Base-by-base conservation (phyloP, 1,140 invertebrate genomes). In the Hypothenemus hampei region DNA sequence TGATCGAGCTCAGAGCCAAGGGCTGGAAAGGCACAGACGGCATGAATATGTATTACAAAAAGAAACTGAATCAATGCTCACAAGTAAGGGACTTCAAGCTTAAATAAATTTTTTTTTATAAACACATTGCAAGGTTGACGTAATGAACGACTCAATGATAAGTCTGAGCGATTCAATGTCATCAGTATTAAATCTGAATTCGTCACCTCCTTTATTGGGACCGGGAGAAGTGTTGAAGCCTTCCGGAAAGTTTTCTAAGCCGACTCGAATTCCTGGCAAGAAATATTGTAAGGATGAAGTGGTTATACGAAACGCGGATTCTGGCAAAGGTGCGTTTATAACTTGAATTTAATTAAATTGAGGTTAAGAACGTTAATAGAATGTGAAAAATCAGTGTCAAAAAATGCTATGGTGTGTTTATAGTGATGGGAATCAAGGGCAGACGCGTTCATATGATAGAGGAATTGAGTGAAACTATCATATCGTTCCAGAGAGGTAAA, bases 381-480 rank as follows among this genome's bases (percentile, higher is more conserved):
- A n/a, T n/a, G n/a, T n/a, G n/a, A n/a, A n/a, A n/a, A n/a, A n/a
- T n/a, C n/a, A n/a, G n/a, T n/a, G n/a, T n/a, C n/a, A n/a, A n/a
- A n/a, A n/a, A n/a, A n/a, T n/a, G n/a, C n/a, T n/a, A n/a, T n/a
- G n/a, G n/a, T n/a, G n/a, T n/a, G n/a, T n/a, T 79, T 75, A 74
- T 82, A 94, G 92, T 97, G 77, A 97, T 97, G 93, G 93, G 93
- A 79, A 94, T 97, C 83, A 95, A 94, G 79, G 93, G 93, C 71
- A 82, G 92, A 69, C 81, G 93, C 70, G 92, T 96, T 74, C 92
- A 95, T 80, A 91, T 95, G 86, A 96, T 97, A 74, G 93, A 97
- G 81, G 91, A 95, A 78, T 82, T 96, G 74, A 94, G 90, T 79
- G 91, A 94, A 78, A 96, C 92, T 67, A 91, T 96, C 76, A 95